These are phyloP conservation scores for Pristiophorus japonicus DNA, from an alignment of 2,113 vertebrate genomes.

Conservation along the genomic window DNA sequence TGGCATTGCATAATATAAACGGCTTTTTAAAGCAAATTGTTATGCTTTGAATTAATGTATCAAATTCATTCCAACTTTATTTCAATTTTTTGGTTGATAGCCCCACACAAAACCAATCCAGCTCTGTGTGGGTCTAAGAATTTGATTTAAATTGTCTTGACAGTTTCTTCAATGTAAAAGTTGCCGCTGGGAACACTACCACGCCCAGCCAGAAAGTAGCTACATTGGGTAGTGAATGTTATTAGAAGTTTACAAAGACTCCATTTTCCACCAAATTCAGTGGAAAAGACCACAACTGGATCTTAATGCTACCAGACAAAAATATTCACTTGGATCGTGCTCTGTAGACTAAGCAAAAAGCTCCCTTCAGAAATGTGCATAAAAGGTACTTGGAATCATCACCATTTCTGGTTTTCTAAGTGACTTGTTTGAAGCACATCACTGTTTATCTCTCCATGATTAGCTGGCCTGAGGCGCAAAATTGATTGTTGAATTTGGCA, in stretches of 20 bases:
- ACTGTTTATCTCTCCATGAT: background rate
- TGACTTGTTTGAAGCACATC: slow-evolving; percentile 32
- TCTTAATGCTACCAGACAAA: slow-evolving; percentile 30
- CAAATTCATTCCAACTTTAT: background rate
- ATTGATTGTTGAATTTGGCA: slow-evolving; percentile 1
- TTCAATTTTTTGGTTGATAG: background rate
- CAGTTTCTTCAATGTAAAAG: slow-evolving; percentile 3
- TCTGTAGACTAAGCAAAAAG: slow-evolving; percentile 35
- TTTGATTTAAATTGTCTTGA: background rate
- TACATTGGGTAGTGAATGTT: slow-evolving; percentile 9
- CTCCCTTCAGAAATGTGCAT: slow-evolving; percentile 10
- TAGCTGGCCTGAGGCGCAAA: background rate
- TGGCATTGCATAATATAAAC: background rate
- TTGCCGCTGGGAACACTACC: background rate
- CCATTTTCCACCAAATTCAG: slow-evolving; percentile 25
- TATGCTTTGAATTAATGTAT: background rate
- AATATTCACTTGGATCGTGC: slow-evolving; percentile 14
- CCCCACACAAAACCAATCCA: background rate
- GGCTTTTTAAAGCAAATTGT: background rate
- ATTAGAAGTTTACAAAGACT: slow-evolving; percentile 32
- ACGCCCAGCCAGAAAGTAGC: background rate
- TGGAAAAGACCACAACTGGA: slow-evolving; percentile 23
- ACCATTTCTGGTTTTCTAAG: slow-evolving; percentile 25
- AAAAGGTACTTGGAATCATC: slow-evolving; percentile 21
- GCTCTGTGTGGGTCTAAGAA: background rate